phyloP scores from a whole-genome alignment of 53 echinoderm and acorn worm species.

The Stichopus horrens region DNA sequence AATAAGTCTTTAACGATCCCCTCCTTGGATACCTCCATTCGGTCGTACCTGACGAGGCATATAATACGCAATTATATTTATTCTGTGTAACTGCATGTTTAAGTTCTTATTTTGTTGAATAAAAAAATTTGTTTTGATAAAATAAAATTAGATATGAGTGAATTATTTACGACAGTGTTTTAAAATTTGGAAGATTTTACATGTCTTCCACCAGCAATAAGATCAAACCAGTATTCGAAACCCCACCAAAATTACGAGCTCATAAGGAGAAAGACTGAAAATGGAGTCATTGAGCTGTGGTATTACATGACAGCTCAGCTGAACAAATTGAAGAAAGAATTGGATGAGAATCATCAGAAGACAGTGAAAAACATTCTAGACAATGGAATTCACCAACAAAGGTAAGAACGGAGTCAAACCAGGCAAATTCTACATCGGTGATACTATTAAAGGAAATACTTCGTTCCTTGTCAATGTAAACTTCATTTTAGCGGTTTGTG shows the following conservation, averaged over 20 bases:
- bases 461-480: neutral
- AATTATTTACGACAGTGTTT: neutral
- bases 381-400: slow-evolving; percentile 73
- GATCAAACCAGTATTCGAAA: neutral
- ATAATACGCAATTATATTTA: too few species aligned
- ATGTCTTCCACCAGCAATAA: neutral
- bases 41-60: too few species aligned
- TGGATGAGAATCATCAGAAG: slow-evolving; percentile 56
- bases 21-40: too few species aligned
- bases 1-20: too few species aligned
- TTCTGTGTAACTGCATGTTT: too few species aligned
- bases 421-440: too few species aligned
- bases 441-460: slow-evolving; percentile 30
- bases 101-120: too few species aligned
- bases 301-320: slow-evolving; percentile 73
- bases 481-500: too few species aligned
- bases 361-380: slow-evolving; percentile 56
- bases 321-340: slow-evolving; percentile 55
- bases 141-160: too few species aligned
- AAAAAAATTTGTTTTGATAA: too few species aligned
- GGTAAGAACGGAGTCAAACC: slow-evolving; percentile 41
- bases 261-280: slow-evolving; percentile 58
- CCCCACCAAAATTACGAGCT: slow-evolving; percentile 64
- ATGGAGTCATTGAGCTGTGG: slow-evolving; percentile 76
- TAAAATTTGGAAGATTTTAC: neutral